Percentiles rank a stretch among this genome's conserved stretches.
phyloP scores from a whole-genome alignment of 1,140 invertebrate genomes.

The Thaumatotibia leucotreta region DNA sequence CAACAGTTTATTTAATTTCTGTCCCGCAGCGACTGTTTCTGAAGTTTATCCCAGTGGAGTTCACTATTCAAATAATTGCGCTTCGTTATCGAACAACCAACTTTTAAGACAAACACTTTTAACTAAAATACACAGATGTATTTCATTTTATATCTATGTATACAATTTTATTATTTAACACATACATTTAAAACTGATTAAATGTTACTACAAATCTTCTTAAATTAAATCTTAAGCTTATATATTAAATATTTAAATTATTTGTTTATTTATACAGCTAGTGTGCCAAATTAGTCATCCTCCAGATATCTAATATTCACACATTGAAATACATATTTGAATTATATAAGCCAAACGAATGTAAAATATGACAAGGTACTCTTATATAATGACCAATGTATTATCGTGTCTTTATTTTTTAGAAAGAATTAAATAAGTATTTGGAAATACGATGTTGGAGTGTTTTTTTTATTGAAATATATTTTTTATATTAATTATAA shows the following conservation, averaged over 20 bases:
- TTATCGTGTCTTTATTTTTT: slow-evolving; percentile 3
- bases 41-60: not conserved
- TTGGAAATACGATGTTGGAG: not conserved
- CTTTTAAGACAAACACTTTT: not conserved
- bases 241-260: too few relatives aligned
- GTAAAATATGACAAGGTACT: not conserved
- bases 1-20: not conserved
- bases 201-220: not conserved
- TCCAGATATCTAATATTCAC: not conserved
- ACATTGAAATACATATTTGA: not conserved
- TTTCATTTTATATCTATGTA: not conserved
- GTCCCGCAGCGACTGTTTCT: not conserved
- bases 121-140: not conserved
- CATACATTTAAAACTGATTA: too few relatives aligned
- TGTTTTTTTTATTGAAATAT: not conserved
- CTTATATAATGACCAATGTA: slow-evolving; percentile 9
- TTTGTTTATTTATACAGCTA: not conserved
- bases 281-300: not conserved
- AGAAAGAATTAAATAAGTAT: slow-evolving; percentile 5
- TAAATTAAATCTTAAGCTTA: not conserved
- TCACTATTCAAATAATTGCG: not conserved
- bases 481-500: not conserved
- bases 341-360: not conserved
- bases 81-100: not conserved
- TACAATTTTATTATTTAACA: too few relatives aligned